Base-by-base conservation (phyloP, 2,797 vertebrate species). In the Coilia nasus region DNA sequence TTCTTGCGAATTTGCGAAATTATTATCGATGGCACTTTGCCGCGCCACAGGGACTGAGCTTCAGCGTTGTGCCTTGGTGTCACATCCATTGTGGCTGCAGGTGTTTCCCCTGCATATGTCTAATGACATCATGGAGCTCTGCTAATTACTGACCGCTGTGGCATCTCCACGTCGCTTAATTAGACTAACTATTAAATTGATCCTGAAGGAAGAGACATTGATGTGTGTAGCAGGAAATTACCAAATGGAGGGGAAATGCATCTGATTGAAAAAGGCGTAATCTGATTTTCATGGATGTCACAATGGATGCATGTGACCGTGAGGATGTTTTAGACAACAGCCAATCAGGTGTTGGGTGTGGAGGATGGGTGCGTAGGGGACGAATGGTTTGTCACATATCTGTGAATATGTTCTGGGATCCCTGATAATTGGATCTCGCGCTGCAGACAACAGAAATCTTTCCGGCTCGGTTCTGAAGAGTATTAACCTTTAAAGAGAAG, bases 401-500 rank as follows among this genome's bases (percentile, higher is more conserved):
- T 54, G 82, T 82, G 59, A 75, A 87, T 50, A 87, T 83, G 85
- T 75, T 67, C 50, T 41, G 82, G 83, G 87, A 85, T 83, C 86
- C 91, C 90, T 89, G 62, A 88, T 92, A 92, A 92, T 92, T 91
- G 87, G 88, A 91, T 92, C 91, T 94, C 91, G 92, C 93, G 91
- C 90, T 87, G 91, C 86, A 90, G 91, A 94, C 92, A 92, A 92
- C 87, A 87, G 88, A 91, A 92, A 93, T 91, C 90, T 94, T 92
- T 92, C 89, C 81, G 86, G 90, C 90, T 91, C 83, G 81, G 86
- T 94, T 94, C 89, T 95, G 93, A 94, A 94, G 93, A 92, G 90
- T 90, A 93, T 95, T 95, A 94, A 95, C 94, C 94, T 95, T 95
- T 95, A 94, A 93, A 93, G 93, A 92, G 93, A 94, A 94, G 91